Evolutionary conservation across 2,113 vertebrate genomes (phyloP), one percentile per base, ranked within the genome.

Genomic region (Syngnathus typhle): DNA sequence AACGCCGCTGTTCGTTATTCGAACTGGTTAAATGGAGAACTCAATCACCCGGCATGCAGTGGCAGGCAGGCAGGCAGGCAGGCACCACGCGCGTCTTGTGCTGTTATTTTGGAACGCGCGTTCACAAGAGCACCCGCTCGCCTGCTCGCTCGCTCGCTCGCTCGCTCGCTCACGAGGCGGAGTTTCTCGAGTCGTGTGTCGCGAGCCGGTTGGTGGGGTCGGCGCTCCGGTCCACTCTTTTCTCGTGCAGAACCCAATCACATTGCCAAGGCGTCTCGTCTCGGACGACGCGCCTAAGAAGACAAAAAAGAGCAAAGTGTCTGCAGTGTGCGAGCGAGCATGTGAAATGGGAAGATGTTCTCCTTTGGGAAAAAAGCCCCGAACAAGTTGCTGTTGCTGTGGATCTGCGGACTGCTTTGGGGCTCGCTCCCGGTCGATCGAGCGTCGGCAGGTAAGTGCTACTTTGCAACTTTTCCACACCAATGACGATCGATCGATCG

Each of bases 291-390:
- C 12, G 12, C 60, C 60, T 43, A 65, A 67, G 62, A 49, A 66
- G 68, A 32, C 16, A 18, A 43, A 43, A 3, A 43, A 43, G 54
- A 8, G 13, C 19, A 58, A 23, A 32, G 27, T 32, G 27, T 32
- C 27, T 4, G 18, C 7, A 11, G 18, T 21, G 9, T 41, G 79
- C 27, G 27, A 32, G 79, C 77, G 71, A 81, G 82, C 72, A 84
- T 87, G 85, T 85, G 80, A 83, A 64, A 6, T 38, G 64, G n/a
- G 76, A 79, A 77, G 44, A 88, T 89, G 88, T 83, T 85, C 65
- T 64, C 79, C 21, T 19, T 8, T 12, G 75, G 2, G 63, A 76
- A 47, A 66, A 74, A 51, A 72, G 44, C 12, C 72, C 56, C 27
- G 66, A 64, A 74, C 72, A 82, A 80, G 84, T 84, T 80, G 74